Conservation (phyloP, 2,797 vertebrate species). For the Clarias laeviceps region DNA sequence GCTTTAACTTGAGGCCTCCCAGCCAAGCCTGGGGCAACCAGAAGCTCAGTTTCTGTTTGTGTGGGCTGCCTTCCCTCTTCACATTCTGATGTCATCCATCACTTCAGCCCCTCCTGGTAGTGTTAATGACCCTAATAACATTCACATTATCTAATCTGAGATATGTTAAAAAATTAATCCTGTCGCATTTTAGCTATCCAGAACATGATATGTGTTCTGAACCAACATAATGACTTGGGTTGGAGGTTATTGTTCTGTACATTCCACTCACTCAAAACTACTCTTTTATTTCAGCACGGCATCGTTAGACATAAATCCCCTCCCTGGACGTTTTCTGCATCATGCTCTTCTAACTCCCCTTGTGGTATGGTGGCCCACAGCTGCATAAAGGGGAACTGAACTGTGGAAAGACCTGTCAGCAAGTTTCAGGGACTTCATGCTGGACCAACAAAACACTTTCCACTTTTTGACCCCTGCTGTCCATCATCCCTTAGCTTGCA, state of each 20-base stretch:
- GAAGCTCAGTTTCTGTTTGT: constrained; percentile 59
- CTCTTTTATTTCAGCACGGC: background rate
- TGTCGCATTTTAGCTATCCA: background rate
- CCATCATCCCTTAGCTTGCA: constrained; percentile 67
- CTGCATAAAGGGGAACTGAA: constrained; percentile 60
- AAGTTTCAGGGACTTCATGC: constrained; percentile 71
- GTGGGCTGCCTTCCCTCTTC: constrained; percentile 51
- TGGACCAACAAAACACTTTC: constrained; percentile 74
- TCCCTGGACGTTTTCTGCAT: constrained; percentile 31
- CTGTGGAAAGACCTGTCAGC: constrained; percentile 79
- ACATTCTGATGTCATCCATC: constrained; percentile 58
- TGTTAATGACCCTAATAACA: constrained; percentile 65
- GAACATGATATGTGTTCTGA: background rate
- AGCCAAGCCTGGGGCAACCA: constrained; percentile 32
- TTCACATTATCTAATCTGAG: constrained; percentile 45
- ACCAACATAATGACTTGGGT: background rate
- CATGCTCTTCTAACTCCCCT: constrained; percentile 27
- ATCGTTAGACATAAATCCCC: constrained; percentile 35
- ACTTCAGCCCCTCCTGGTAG: constrained; percentile 35
- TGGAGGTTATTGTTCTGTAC: background rate
- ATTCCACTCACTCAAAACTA: constrained; percentile 5
- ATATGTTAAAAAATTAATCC: constrained; percentile 12
- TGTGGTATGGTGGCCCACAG: constrained; percentile 47
- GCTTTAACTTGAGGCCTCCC: constrained; percentile 68
- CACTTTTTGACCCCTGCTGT: constrained; percentile 78